These are phyloP conservation scores for Agrotis puta DNA, from an alignment of 2,888 invertebrate genomes.

Conservation along the genomic window DNA sequence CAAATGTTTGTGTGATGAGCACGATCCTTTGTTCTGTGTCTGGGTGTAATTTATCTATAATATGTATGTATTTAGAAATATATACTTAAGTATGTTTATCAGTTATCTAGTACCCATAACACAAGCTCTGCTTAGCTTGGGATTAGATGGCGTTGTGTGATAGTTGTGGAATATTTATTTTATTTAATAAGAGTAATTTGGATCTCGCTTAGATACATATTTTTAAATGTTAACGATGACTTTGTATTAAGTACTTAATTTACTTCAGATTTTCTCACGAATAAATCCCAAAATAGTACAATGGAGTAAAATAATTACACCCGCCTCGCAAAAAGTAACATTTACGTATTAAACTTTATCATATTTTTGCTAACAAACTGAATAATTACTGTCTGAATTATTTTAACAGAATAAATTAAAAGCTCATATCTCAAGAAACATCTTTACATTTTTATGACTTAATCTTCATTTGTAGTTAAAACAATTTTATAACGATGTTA, in stretches of 20 bases:
- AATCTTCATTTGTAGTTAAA: not conserved
- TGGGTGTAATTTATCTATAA: no score
- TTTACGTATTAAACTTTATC: constrained; percentile 9
- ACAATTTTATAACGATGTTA: constrained; percentile 3
- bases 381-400: constrained; percentile 4
- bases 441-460: constrained; percentile 16
- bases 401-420: constrained; percentile 5
- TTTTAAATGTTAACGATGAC: constrained; percentile 1
- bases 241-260: constrained; percentile 2
- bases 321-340: constrained; percentile 26
- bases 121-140: no score
- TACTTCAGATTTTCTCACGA: constrained; percentile 26
- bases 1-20: no score
- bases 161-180: no score
- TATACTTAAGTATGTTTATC: no score
- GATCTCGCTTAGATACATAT: not conserved
- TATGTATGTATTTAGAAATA: no score
- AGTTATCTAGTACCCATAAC: no score
- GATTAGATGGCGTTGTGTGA: no score
- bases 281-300: constrained; percentile 28
- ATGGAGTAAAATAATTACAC: constrained; percentile 29
- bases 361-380: constrained; percentile 21
- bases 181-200: not conserved
- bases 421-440: constrained; percentile 4
- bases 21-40: no score